phyloP scores from a whole-genome alignment of 2,113 vertebrate species.

The Lonchura striata region DNA sequence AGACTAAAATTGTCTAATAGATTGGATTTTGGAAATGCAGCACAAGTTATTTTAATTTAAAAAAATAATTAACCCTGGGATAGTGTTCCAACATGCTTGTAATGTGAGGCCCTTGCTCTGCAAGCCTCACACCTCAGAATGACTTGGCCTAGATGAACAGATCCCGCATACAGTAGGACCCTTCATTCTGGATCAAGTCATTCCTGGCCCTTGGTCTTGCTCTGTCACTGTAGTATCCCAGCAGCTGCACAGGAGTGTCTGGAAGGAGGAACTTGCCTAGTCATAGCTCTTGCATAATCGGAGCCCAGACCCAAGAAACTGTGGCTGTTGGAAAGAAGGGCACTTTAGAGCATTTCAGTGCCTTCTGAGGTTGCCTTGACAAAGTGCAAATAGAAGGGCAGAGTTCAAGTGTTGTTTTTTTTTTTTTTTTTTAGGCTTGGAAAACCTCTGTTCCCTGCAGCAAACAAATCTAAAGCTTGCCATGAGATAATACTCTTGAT shows the following conservation, averaged over 20 bases:
- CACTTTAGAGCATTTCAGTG: background rate
- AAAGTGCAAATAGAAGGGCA: background rate
- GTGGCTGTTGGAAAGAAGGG: background rate
- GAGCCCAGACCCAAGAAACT: background rate
- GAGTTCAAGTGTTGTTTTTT: conserved; percentile 6
- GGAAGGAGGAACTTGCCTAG: conserved; percentile 50
- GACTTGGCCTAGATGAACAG: background rate
- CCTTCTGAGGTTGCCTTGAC: background rate
- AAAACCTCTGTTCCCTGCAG: background rate
- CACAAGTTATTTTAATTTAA: background rate
- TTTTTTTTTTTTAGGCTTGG: background rate
- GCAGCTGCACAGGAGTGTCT: background rate
- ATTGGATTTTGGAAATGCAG: background rate
- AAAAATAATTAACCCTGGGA: background rate
- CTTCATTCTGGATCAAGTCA: background rate
- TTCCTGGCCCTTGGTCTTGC: background rate
- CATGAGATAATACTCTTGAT: background rate
- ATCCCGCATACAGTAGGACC: background rate
- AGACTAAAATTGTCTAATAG: background rate
- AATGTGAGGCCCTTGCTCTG: background rate
- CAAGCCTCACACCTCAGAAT: background rate
- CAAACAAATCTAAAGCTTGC: conserved; percentile 4
- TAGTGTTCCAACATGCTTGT: accelerated
- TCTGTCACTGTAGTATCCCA: background rate
- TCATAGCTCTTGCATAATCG: conserved; percentile 54